Conservation (phyloP, 2,888 invertebrate species). For the Rhamnusium bicolor region DNA sequence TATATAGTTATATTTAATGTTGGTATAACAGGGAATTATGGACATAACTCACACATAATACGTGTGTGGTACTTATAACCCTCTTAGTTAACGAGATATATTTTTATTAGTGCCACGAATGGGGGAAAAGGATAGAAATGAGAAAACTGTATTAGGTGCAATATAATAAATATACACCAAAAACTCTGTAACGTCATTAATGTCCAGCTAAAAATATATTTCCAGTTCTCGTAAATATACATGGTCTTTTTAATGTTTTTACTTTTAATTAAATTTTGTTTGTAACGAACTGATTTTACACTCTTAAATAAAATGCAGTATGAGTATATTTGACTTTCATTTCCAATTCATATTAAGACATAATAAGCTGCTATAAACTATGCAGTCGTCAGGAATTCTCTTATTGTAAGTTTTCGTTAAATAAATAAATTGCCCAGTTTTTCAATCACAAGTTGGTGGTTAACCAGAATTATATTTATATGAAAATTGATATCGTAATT, state of each 20-base stretch:
- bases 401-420: too few species aligned
- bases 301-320: neutral
- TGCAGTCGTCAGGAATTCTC: too few species aligned
- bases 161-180: conserved; percentile 13
- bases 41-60: conserved; percentile 22
- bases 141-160: conserved; percentile 22
- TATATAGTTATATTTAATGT: conserved; percentile 23
- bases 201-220: neutral
- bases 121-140: conserved; percentile 16
- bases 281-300: neutral
- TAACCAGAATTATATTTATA: too few species aligned
- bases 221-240: neutral
- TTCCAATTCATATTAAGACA: too few species aligned
- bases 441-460: too few species aligned
- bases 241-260: neutral
- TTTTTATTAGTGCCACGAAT: conserved; percentile 25
- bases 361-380: too few species aligned
- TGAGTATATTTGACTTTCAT: too few species aligned
- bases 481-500: too few species aligned
- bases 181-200: neutral
- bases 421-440: too few species aligned
- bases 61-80: conserved; percentile 25
- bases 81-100: conserved; percentile 18
- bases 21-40: conserved; percentile 17
- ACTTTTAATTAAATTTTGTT: neutral